Evolutionary conservation across 2,113 vertebrate genomes (phyloP).

Genomic region (Desmodus rotundus): DNA sequence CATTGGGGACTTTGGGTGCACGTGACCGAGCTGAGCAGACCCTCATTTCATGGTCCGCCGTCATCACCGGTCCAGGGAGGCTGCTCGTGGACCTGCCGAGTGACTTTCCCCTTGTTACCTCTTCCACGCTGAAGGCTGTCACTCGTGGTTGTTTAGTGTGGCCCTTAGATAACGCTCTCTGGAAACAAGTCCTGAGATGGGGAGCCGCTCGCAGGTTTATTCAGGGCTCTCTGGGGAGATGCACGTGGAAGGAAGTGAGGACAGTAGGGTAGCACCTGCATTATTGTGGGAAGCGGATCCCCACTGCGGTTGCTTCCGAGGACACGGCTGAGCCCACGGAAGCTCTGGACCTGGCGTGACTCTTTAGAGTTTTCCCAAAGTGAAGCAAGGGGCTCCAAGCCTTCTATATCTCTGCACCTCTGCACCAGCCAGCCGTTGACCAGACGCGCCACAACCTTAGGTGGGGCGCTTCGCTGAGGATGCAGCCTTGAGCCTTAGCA

Average conservation of each 20-base stretch:
- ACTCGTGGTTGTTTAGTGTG: not conserved
- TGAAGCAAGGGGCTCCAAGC: not conserved
- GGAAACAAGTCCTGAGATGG: not conserved
- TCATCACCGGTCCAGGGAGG: not conserved
- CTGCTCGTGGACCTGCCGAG: not conserved
- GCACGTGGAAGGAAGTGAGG: not conserved
- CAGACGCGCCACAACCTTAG: not conserved
- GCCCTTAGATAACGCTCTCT: not conserved
- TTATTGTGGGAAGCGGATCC: not conserved
- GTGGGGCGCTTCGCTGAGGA: not conserved
- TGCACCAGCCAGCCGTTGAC: not conserved
- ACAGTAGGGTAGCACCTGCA: rapidly evolving
- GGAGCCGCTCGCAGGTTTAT: not conserved
- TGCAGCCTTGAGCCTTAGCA: not conserved
- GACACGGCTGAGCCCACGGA: not conserved
- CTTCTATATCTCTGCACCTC: not conserved
- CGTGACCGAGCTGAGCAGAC: rapidly evolving
- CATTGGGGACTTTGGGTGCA: not conserved
- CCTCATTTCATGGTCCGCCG: not conserved
- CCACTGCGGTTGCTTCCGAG: not conserved
- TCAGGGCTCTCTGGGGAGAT: not conserved
- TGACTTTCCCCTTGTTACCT: not conserved
- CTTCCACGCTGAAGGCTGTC: not conserved
- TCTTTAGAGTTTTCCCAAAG: not conserved
- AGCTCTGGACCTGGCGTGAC: not conserved